Evolutionary conservation across 2,888 invertebrate species (phyloP), one percentile per base, ranked within the genome.

Genomic region (Plagodis dolabraria): DNA sequence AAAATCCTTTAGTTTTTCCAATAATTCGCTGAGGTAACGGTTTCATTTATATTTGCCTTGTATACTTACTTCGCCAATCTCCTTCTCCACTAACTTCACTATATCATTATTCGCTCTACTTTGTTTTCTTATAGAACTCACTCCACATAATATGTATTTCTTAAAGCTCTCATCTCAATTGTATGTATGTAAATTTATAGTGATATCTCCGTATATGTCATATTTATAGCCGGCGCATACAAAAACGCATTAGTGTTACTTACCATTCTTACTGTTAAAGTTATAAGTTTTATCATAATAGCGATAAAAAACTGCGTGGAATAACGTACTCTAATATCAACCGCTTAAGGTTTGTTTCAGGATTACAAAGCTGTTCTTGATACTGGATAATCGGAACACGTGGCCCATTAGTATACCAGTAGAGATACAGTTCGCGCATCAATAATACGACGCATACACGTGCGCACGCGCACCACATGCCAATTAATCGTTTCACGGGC

Each of bases 211-310:
- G 77, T 83, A 82, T 83, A 83, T 74, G 77, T 83, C 83, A 85
- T 86, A 82, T 87, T 87, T 85, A 86, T 85, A 79, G 78, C 72
- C 72, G 72, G 72, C 76, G 81, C 82, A 77, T 82, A 86, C 83
- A 83, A 80, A 86, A 87, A 86, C 73, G 80, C 87, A 87, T 87
- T 86, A 86, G 81, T 81, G 78, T 80, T 82, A 83, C 80, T 80
- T 82, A 82, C 78, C 73, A 77, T 77, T 77, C 70, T 77, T 74
- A 73, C 76, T 70, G 71, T 73, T 71, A 79, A 78, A 80, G 76
- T 77, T 78, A 76, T 76, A 22, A 76, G 68, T 78, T 87, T 82
- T 85, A 83, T 83, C 78, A 77, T 80, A 79, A 84, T 82, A 83
- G 82, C 81, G 75, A 57, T 59, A 46, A 46, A 56, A 60, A 12